Evolutionary conservation across 2,888 invertebrate genomes (phyloP).

Genomic region (Limnephilus marmoratus): DNA sequence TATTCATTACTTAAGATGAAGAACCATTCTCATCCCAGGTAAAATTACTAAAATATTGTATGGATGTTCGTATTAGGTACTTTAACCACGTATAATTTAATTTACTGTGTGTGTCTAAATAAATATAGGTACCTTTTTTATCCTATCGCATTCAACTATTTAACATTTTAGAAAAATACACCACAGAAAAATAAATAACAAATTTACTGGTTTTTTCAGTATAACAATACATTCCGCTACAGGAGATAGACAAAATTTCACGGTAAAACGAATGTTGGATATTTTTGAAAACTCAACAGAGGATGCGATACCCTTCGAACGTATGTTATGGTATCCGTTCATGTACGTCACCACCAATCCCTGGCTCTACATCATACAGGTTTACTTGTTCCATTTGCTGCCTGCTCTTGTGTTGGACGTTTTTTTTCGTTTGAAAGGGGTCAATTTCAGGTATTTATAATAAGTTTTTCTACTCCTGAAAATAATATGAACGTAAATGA

Average conservation of each 20-base stretch:
- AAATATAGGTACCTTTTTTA: no score
- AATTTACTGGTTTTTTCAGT: constrained; percentile 46
- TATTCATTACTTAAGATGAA: no score
- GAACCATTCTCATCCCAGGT: no score
- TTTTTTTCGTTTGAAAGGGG: constrained; percentile 34
- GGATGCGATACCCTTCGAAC: constrained; percentile 12
- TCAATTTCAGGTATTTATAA: constrained; percentile 53
- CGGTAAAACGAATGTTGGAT: background rate
- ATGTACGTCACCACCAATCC: constrained; percentile 35
- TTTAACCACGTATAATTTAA: no score
- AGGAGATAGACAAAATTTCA: constrained; percentile 49
- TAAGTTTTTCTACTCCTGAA: background rate
- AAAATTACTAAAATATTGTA: no score
- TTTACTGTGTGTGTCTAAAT: no score
- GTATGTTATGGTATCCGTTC: constrained; percentile 56
- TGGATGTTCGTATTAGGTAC: no score
- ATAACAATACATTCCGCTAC: constrained; percentile 55
- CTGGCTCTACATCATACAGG: constrained; percentile 44
- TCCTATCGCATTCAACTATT: no score
- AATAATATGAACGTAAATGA: no score
- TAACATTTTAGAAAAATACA: no score
- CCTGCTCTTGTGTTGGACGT: constrained; percentile 59
- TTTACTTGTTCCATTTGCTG: constrained; percentile 57
- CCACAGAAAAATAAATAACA: no score
- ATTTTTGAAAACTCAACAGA: background rate